Conservation (phyloP, 2,113 vertebrate genomes). For the Hemiprocne comata region DNA sequence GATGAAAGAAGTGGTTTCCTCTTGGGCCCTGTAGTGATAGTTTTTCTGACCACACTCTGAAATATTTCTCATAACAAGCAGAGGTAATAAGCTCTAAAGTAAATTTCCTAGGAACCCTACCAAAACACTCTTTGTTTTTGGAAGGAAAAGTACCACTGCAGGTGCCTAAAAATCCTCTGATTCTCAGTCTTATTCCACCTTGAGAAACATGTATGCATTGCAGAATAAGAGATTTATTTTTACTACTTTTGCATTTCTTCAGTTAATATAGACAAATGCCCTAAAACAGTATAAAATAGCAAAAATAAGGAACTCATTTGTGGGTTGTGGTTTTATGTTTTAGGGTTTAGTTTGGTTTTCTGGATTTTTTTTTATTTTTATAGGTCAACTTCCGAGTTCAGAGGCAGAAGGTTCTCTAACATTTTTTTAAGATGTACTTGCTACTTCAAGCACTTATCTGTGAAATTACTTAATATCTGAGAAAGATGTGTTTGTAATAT, state of each 20-base stretch:
- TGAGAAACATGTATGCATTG: background rate
- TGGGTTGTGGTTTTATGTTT: background rate
- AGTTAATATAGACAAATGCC: background rate
- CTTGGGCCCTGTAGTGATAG: background rate
- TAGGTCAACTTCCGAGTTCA: background rate
- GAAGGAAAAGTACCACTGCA: background rate
- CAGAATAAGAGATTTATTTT: background rate
- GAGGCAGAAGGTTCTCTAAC: conserved; percentile 1
- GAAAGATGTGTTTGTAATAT: background rate
- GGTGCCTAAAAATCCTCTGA: background rate
- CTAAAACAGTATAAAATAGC: background rate
- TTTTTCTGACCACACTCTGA: background rate
- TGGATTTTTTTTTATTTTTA: background rate
- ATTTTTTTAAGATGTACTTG: background rate
- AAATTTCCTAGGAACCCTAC: background rate
- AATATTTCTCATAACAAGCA: background rate
- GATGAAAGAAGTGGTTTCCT: background rate
- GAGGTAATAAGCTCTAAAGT: background rate
- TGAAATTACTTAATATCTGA: conserved; percentile 17
- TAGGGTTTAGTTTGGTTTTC: background rate
- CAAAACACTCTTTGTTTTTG: background rate
- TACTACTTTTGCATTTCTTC: conserved; percentile 1
- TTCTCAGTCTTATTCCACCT: background rate
- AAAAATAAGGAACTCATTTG: background rate
- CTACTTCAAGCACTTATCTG: conserved; percentile 4